phyloP scores from a whole-genome alignment of 2,113 vertebrate genomes.

The Podarcis muralis region DNA sequence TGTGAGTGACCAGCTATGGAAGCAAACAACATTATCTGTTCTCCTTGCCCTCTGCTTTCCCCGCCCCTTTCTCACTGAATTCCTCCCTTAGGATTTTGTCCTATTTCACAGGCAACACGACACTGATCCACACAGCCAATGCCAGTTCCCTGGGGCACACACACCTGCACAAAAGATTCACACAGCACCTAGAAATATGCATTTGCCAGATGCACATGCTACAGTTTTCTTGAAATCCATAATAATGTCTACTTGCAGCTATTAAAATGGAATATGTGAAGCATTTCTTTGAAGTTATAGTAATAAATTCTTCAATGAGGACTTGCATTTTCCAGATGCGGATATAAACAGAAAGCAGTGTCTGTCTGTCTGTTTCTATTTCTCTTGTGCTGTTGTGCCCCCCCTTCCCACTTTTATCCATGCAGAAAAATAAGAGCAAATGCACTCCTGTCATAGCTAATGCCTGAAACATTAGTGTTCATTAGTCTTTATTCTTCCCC shows the following conservation, averaged over 20 bases:
- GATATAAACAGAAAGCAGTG: background rate
- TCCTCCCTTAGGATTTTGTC: background rate
- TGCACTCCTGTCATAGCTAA: background rate
- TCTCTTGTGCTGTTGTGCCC: no score
- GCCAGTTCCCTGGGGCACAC: background rate
- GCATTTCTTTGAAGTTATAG: background rate
- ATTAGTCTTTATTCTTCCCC: background rate
- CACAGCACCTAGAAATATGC: background rate
- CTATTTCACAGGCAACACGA: background rate
- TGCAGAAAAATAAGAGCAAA: conserved; percentile 2
- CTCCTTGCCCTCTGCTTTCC: background rate
- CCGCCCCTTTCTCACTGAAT: no score
- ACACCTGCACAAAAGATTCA: background rate
- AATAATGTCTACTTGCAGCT: background rate
- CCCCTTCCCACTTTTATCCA: background rate
- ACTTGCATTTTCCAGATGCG: background rate
- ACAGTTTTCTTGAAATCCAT: background rate
- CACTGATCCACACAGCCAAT: background rate
- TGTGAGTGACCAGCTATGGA: background rate
- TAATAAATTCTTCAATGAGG: background rate
- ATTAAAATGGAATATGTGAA: background rate
- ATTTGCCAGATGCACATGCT: background rate
- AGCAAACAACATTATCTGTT: background rate
- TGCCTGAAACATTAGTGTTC: background rate
- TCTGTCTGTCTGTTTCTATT: background rate